Percentiles rank a stretch among this genome's conserved stretches.
Evolutionary conservation across 2,888 invertebrate species (phyloP).

Genomic region (Heteropelma amictum): DNA sequence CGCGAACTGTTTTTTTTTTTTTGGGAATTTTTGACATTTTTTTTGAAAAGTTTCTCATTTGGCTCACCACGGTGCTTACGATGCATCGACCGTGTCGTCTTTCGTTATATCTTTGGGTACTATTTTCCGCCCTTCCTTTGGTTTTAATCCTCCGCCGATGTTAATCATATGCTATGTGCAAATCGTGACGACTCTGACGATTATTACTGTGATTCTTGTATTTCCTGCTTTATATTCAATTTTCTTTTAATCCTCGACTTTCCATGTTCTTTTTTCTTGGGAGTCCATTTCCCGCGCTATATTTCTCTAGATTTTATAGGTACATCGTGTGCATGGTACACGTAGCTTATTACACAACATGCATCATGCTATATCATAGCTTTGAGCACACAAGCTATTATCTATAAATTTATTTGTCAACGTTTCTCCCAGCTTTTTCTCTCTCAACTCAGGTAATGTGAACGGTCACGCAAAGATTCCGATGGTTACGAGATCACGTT

Average conservation of each 20-base stretch:
- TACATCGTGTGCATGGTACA: conserved; percentile 63
- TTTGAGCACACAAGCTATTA: conserved; percentile 52
- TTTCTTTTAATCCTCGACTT: neutral
- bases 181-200: conserved; percentile 29
- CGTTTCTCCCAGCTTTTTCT: conserved; percentile 1
- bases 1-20: conserved; percentile 28
- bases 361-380: conserved; percentile 63
- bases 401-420: conserved; percentile 16
- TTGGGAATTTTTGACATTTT: conserved; percentile 28
- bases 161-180: too few species aligned
- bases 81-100: neutral
- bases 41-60: conserved; percentile 39
- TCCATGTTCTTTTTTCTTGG: conserved; percentile 17
- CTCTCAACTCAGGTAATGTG: conserved; percentile 49
- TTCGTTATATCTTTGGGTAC: too few species aligned
- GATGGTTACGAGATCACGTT: neutral
- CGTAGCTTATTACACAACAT: conserved; percentile 67
- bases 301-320: conserved; percentile 34
- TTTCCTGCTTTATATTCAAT: conserved; percentile 9
- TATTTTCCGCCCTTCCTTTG: too few species aligned
- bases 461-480: neutral
- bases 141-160: too few species aligned
- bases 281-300: conserved; percentile 50
- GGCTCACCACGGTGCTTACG: conserved; percentile 18
- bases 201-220: conserved; percentile 36